Evolutionary conservation across 2,888 invertebrate species (phyloP), one percentile per base, ranked within the genome.

Genomic region (Megastigmus dorsalis): DNA sequence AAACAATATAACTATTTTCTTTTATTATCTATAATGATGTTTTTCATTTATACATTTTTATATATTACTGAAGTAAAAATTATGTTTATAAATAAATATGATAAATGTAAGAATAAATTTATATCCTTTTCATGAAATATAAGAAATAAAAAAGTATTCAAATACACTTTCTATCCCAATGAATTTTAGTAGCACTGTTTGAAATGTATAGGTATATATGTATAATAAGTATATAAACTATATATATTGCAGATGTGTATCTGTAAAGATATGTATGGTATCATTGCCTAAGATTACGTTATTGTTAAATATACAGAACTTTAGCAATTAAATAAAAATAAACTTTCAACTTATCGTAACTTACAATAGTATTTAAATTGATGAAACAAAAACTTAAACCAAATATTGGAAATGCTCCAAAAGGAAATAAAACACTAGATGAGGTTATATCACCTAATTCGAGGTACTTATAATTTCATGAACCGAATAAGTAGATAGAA

Each of bases 1-100:
- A 78, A 72, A 38, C 74, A 74, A 78, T 75, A 67, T 48, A 77
- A 78, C 28, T 74, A 77, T 75, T 77, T 76, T 65, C 63, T 57
- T 77, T 71, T 77, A 70, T 70, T 71, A 78, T 59, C n/a, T 41
- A 68, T 43, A 65, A 36, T 48, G 23, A 63, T 70, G 62, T 75
- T 68, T 65, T 57, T 75, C 45, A 67, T 52, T 67, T 57, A 54
- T 54, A 67, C 48, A 48, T 20, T 26, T 62, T 7, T 65, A 59
- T 67, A 52, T 60, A 67, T 59, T 38, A 62, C 15, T 50, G 67
- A 48, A 60, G 28, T 63, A 15, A 65, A 50, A 55, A 45, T 23
- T 45, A 54, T 75, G 48, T 71, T 62, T 66, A 45, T 50, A 59
- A 50, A 50, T 62, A 36, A 38, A 69, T 57, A 7, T 45, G 41